Evolutionary conservation across 2,113 vertebrate species (phyloP), one percentile per base, ranked within the genome.

Genomic region (Silurus meridionalis): DNA sequence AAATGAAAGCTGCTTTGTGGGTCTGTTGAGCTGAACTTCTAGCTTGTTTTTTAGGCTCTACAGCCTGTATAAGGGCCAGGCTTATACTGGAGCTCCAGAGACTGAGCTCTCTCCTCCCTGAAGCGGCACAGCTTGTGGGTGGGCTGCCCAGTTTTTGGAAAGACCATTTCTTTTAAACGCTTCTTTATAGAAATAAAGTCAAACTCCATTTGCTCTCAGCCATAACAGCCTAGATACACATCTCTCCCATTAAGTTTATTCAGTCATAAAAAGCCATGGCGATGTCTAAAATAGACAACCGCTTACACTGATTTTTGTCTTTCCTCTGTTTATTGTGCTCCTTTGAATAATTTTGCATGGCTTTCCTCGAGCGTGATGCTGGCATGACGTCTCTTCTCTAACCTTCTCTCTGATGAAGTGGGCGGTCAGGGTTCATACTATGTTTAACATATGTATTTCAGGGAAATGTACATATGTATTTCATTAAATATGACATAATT

Each of bases 111-210:
- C 25, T 53, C 75, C 90, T 57, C 60, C 82, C 90, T 85, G 25
- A 60, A 83, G 89, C 91, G 88, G 50, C 85, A 86, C 21, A 87
- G 84, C 80, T 86, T 25, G 61, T 94, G 93, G 92, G 94, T 94
- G 94, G 94, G 90, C 93, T 80, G n/a, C 37, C 23, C 3, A 28
- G 19, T 50, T 37, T 25, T 14, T 7, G n/a, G 23, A 75, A 48
- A 13, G 79, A 83, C 53, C 8, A 55, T 63, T 17, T 58, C 50
- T 74, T 91, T 90, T 90, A 78, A 88, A 53, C 88, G 79, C 25
- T 48, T 89, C 67, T 57, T 55, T 87, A 87, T 87, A 88, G 88
- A 90, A 67, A 8, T 7, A 52, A 83, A 90, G 92, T 91, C 79
- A 75, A 90, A 85, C 50, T 67, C 15, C n/a, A 48, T 83, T 87